Conservation (phyloP, 2,113 vertebrate genomes). For the Sceloporus tristichus region DNA sequence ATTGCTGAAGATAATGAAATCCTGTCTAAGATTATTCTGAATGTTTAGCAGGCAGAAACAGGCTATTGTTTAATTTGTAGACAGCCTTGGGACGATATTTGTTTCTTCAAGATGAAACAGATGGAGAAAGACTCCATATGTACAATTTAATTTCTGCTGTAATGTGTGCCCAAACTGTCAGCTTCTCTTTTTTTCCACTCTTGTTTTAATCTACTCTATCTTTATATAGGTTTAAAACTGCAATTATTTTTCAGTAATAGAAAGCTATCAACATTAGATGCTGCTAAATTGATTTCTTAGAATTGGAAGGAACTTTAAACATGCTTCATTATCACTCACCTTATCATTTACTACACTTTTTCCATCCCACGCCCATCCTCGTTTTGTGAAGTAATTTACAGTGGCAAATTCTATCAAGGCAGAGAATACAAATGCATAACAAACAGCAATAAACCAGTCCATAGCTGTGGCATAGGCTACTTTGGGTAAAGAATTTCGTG, state of each 20-base stretch:
- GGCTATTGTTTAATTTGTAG: slow-evolving; percentile 22
- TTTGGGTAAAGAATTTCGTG: slow-evolving; percentile 96
- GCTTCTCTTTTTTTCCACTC: background rate
- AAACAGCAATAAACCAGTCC: slow-evolving; percentile 99
- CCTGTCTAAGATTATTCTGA: background rate
- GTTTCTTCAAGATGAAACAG: background rate
- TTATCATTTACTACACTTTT: slow-evolving; percentile 97
- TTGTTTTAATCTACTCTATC: slow-evolving; percentile 8
- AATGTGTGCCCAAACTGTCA: slow-evolving; percentile 11
- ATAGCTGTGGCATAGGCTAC: slow-evolving; percentile 98
- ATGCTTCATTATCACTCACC: slow-evolving; percentile 81
- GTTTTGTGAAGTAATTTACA: slow-evolving; percentile 99
- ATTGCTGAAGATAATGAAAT: slow-evolving; percentile 18
- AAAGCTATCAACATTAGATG: slow-evolving; percentile 18
- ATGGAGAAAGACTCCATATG: slow-evolving; percentile 13
- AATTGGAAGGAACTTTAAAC: slow-evolving; percentile 29
- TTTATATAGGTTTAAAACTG: slow-evolving; percentile 40
- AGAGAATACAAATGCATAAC: slow-evolving; percentile 98
- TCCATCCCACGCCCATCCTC: slow-evolving; percentile 99
- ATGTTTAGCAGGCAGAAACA: slow-evolving; percentile 9
- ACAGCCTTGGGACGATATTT: slow-evolving; percentile 25
- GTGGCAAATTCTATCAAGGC: slow-evolving; percentile 98
- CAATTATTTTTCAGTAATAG: slow-evolving; percentile 3
- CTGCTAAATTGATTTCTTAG: background rate
- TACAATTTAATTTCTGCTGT: slow-evolving; percentile 32